Percentiles rank a stretch among this genome's conserved stretches.
Conservation (phyloP, 2,888 invertebrate species). For the Calliopum simillimum region DNA sequence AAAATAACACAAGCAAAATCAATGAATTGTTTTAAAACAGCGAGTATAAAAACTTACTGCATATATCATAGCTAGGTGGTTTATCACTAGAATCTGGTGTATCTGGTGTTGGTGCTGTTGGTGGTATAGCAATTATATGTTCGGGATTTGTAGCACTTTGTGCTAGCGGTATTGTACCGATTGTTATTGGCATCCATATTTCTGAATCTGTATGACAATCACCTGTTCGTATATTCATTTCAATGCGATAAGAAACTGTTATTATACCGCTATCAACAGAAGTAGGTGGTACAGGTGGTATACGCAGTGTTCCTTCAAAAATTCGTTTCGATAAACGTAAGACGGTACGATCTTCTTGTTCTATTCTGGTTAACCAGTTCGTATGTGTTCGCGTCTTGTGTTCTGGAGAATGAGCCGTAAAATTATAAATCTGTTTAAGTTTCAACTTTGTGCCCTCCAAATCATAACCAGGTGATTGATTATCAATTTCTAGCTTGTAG, state of each 20-base stretch:
- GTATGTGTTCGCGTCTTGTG: conserved; percentile 40
- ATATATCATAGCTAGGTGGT: conserved; percentile 49
- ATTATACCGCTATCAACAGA: conserved; percentile 41
- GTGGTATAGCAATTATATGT: conserved; percentile 34
- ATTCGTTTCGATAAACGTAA: conserved; percentile 45
- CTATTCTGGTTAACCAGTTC: conserved; percentile 28
- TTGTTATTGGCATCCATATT: conserved; percentile 44
- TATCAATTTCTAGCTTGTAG: conserved; percentile 48
- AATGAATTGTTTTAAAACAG: too few relatives aligned
- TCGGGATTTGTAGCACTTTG: conserved; percentile 38
- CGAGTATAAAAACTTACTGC: conserved; percentile 42
- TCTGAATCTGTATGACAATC: conserved; percentile 39
- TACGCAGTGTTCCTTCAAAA: conserved; percentile 39
- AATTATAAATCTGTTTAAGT: conserved; percentile 44
- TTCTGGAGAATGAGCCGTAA: conserved; percentile 47
- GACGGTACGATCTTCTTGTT: background rate
- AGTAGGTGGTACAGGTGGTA: conserved; percentile 47
- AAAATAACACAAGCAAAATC: background rate
- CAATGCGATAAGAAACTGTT: conserved; percentile 41
- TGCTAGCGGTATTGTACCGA: conserved; percentile 40
- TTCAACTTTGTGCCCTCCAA: conserved; percentile 44
- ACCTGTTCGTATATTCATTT: conserved; percentile 39
- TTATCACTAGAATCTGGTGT: conserved; percentile 30
- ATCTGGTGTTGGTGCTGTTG: conserved; percentile 38
- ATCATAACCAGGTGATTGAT: conserved; percentile 48